A percentile compares a stretch with the other conserved stretches of the same genome.
Conservation (phyloP, 2,113 vertebrate species). For the Epinephelus fuscoguttatus region DNA sequence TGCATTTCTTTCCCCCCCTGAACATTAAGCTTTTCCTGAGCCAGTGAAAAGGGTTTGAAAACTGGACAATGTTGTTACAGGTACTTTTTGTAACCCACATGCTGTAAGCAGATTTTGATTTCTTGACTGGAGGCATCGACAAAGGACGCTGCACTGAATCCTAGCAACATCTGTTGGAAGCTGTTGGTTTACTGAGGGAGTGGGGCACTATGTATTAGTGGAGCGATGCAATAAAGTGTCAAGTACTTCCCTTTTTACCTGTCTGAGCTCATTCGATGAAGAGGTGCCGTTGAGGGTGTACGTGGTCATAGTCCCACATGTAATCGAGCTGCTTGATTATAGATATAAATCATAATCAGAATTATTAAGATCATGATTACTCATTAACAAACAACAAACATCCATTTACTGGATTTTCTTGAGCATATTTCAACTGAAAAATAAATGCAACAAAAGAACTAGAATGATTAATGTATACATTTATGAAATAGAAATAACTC, state of each 20-base stretch:
- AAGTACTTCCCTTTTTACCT: constrained; percentile 31
- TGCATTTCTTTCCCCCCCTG: neutral
- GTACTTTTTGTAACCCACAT: constrained; percentile 34
- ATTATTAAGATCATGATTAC: no score
- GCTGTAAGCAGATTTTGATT: constrained; percentile 16
- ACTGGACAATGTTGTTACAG: constrained; percentile 57
- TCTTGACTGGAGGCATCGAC: constrained; percentile 27
- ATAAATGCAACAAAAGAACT: no score
- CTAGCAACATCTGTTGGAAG: constrained; percentile 38
- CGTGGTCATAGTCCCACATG: neutral
- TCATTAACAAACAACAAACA: no score
- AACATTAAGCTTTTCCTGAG: constrained; percentile 42
- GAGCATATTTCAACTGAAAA: no score
- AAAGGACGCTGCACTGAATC: constrained; percentile 25
- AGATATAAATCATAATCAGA: no score
- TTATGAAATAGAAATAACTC: no score
- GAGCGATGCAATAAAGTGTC: constrained; percentile 79
- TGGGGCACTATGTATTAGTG: constrained; percentile 61
- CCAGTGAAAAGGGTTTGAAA: constrained; percentile 35
- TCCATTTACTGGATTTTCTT: no score
- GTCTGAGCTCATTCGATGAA: constrained; percentile 22
- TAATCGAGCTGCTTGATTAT: no score
- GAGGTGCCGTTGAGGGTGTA: neutral
- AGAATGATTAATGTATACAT: no score
- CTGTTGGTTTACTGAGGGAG: constrained; percentile 43